Percentiles rank a stretch among this genome's conserved stretches.
These are phyloP conservation scores for Temnothorax nylanderi DNA, from an alignment of 1,140 invertebrate species.

Conservation along the genomic window DNA sequence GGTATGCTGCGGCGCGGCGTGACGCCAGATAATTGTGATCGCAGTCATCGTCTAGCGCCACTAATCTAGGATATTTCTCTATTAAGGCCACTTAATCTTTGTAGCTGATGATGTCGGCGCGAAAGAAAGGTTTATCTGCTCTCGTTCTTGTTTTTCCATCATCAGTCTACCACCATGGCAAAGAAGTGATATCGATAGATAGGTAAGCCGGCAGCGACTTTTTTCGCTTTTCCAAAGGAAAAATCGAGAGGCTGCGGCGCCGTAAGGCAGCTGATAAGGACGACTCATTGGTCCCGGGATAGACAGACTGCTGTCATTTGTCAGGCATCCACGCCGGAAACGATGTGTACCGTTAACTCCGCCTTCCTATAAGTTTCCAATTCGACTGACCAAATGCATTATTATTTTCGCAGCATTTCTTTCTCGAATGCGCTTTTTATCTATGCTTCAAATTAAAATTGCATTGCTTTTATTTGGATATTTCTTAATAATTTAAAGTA, in stretches of 20 bases:
- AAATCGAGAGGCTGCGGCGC: conserved; percentile 68
- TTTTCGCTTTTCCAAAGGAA: conserved; percentile 67
- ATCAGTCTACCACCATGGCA: conserved; percentile 78
- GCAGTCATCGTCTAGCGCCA: conserved; percentile 45
- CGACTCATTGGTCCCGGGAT: conserved; percentile 76
- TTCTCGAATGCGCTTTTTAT: background rate
- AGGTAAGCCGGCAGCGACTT: conserved; percentile 63
- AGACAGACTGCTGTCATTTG: conserved; percentile 79
- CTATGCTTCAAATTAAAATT: background rate
- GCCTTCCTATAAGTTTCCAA: conserved; percentile 24
- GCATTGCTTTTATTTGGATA: background rate
- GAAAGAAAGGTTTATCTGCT: conserved; percentile 75
- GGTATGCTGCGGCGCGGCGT: background rate
- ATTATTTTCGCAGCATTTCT: conserved; percentile 53
- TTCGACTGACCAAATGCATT: conserved; percentile 62
- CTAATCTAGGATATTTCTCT: conserved; percentile 64
- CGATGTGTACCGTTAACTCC: conserved; percentile 56
- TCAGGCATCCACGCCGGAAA: conserved; percentile 65
- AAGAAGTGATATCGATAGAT: conserved; percentile 77
- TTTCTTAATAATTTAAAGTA: background rate
- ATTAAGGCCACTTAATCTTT: conserved; percentile 72
- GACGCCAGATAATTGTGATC: conserved; percentile 44
- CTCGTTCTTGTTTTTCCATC: conserved; percentile 75
- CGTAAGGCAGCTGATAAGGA: conserved; percentile 72
- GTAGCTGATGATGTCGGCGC: conserved; percentile 64